Conservation (phyloP, 2,797 vertebrate species). For the Lacerta agilis region DNA sequence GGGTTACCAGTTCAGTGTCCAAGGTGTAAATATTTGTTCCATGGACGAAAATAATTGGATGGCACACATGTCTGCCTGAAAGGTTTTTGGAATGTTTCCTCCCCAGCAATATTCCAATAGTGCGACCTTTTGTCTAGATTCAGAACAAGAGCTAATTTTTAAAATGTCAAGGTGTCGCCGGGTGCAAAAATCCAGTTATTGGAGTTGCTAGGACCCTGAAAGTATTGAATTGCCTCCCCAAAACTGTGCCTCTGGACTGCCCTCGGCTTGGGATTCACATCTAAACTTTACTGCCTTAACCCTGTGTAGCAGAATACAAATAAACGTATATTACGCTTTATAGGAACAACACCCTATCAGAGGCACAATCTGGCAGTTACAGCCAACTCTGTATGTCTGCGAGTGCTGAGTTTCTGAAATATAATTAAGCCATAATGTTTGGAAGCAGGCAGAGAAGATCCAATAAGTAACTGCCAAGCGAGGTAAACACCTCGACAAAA, state of each 20-base stretch:
- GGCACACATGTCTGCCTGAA: not conserved
- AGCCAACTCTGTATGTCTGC: slow-evolving; percentile 34
- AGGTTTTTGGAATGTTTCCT: slow-evolving; percentile 15
- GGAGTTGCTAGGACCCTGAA: not conserved
- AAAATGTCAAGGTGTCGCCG: slow-evolving; percentile 15
- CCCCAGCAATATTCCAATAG: slow-evolving; percentile 14
- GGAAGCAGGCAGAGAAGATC: slow-evolving; percentile 48
- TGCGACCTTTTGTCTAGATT: slow-evolving; percentile 29
- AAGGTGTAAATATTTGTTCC: slow-evolving; percentile 24
- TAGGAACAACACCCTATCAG: slow-evolving; percentile 35
- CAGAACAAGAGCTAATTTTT: slow-evolving; percentile 34
- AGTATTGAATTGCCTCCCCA: not conserved
- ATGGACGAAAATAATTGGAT: slow-evolving; percentile 11
- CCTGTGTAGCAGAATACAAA: not conserved
- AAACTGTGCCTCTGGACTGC: not conserved
- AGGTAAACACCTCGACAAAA: slow-evolving; percentile 48
- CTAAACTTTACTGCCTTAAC: not conserved
- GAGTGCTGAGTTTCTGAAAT: slow-evolving; percentile 49
- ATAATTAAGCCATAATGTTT: slow-evolving; percentile 65
- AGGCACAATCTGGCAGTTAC: slow-evolving; percentile 25
- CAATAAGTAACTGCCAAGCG: slow-evolving; percentile 59
- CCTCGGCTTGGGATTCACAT: not conserved
- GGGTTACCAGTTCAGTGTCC: not conserved
- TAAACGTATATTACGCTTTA: slow-evolving; percentile 33
- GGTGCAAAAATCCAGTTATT: slow-evolving; percentile 33